Evolutionary conservation across 2,888 invertebrate species (phyloP).

Genomic region (Dioctria linearis): DNA sequence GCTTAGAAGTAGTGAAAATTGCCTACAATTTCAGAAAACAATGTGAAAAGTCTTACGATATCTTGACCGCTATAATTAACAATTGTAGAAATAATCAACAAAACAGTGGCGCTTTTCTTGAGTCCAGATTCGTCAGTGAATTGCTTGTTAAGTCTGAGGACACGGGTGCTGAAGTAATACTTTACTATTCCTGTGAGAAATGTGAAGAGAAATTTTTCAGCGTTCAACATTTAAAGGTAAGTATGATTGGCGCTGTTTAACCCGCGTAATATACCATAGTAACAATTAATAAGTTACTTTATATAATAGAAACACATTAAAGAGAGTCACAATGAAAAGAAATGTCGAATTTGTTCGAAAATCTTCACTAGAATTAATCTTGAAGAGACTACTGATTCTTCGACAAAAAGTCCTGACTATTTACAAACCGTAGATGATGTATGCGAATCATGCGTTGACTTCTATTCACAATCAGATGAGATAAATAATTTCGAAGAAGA

Average conservation of each 20-base stretch:
- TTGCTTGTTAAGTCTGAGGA: constrained; percentile 40
- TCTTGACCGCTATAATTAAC: constrained; percentile 64
- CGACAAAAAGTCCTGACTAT: background rate
- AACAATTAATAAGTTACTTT: background rate
- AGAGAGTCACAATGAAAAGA: constrained; percentile 63
- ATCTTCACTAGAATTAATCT: constrained; percentile 68
- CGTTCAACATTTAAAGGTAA: constrained; percentile 62
- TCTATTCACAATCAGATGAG: constrained; percentile 70
- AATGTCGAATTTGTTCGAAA: constrained; percentile 71
- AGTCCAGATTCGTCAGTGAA: constrained; percentile 2
- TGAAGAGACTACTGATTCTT: background rate
- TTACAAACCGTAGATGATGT: constrained; percentile 52
- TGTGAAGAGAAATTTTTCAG: constrained; percentile 66
- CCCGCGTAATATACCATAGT: background rate
- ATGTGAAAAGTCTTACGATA: constrained; percentile 67
- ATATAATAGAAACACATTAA: constrained; percentile 3
- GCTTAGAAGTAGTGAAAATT: constrained; percentile 64
- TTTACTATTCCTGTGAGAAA: constrained; percentile 66
- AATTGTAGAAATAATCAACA: constrained; percentile 34
- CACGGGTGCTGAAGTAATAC: constrained; percentile 63
- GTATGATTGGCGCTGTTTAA: background rate
- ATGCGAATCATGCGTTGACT: constrained; percentile 71
- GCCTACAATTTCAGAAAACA: constrained; percentile 68
- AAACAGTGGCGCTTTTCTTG: background rate
- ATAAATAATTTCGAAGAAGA: background rate